Evolutionary conservation across 2,113 vertebrate species (phyloP).

Genomic region (Lophochroa leadbeateri): DNA sequence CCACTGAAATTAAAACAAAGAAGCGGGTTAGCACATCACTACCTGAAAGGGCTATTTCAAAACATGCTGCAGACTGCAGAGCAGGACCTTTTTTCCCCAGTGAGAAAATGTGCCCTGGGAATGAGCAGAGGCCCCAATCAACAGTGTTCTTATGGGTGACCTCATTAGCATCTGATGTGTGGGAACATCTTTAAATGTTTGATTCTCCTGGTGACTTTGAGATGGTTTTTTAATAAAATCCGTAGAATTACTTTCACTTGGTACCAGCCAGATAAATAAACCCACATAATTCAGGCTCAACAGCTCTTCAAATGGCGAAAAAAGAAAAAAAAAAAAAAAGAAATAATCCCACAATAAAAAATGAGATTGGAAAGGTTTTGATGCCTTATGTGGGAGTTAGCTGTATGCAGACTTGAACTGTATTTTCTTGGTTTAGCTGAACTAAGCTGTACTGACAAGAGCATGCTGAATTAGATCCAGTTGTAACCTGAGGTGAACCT

Average conservation of each 20-base stretch:
- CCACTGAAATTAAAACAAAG: background rate
- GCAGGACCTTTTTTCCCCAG: background rate
- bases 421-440: conserved; percentile 60
- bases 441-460: conserved; percentile 63
- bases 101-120: background rate
- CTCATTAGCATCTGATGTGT: background rate
- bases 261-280: conserved; percentile 25
- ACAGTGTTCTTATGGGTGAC: background rate
- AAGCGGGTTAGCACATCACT: background rate
- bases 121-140: background rate
- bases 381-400: conserved; percentile 46
- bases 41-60: background rate
- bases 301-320: background rate
- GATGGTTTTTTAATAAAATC: conserved; percentile 3
- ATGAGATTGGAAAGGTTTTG: conserved; percentile 18
- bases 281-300: background rate
- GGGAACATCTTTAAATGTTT: background rate
- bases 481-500: conserved; percentile 67
- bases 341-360: background rate
- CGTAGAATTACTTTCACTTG: conserved; percentile 1
- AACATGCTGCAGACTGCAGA: background rate
- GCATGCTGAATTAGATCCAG: conserved; percentile 58
- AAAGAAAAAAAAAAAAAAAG: background rate
- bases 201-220: background rate
- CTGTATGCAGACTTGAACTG: conserved; percentile 38